phyloP scores from a whole-genome alignment of 2,113 vertebrate species.

The Myiozetetes cayanensis region DNA sequence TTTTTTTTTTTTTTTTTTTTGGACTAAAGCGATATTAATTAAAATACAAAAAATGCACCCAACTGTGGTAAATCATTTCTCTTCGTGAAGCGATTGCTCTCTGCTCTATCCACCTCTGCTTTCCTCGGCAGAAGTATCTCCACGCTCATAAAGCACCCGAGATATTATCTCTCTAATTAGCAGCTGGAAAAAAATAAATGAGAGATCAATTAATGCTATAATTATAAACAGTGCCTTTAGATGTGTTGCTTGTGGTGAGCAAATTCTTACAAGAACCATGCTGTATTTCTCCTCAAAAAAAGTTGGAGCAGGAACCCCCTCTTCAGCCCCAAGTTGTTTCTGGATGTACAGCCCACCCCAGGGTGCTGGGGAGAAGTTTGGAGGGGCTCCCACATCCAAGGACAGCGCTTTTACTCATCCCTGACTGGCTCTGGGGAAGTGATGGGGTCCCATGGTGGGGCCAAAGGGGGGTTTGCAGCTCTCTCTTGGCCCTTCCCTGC shows the following conservation, averaged over 20 bases:
- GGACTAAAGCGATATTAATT: not conserved
- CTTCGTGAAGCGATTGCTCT: not conserved
- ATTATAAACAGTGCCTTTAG: conserved; percentile 72
- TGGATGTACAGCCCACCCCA: not conserved
- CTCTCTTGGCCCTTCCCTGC: conserved; percentile 62
- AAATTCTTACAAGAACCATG: not conserved
- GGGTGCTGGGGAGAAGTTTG: not conserved
- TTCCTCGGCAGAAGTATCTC: conserved; percentile 45
- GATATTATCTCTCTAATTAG: conserved; percentile 75
- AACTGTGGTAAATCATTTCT: conserved; percentile 38
- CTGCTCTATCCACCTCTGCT: not conserved
- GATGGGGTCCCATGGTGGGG: not conserved
- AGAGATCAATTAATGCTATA: conserved; percentile 76
- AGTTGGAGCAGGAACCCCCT: not conserved
- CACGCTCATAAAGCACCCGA: conserved; percentile 60
- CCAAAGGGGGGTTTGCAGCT: not conserved
- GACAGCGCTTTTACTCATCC: not conserved
- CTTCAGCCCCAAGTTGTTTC: not conserved
- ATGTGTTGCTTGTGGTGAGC: conserved; percentile 59
- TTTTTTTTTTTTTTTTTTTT: not conserved
- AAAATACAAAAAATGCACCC: conserved; percentile 45
- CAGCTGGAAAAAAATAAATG: conserved; percentile 52
- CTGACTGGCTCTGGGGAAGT: not conserved
- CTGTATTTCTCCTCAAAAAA: not conserved
- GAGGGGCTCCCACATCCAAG: not conserved